Evolutionary conservation across 35 echinoderm and acorn worm genomes (phyloP), one percentile per base, ranked within the genome.

Genomic region (Diadema setosum): DNA sequence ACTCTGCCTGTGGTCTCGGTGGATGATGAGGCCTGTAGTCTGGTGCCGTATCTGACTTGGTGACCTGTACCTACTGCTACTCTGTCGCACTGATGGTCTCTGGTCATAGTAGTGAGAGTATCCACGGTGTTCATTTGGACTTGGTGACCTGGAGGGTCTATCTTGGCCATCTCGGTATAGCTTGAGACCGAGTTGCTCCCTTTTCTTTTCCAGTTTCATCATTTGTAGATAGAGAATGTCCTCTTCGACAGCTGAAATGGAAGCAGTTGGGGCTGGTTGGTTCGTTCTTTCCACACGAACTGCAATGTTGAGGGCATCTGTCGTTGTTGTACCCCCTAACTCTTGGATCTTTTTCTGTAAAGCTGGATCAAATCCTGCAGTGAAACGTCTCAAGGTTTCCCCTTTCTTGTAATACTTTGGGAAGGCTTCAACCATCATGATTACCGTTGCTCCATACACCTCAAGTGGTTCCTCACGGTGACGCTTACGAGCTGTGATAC

Each of bases 341-440:
- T 52, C 83, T 7, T 86, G 46, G 17, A 60, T 30, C 49, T 86
- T 86, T 43, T 21, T 36, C 37, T 60, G 37, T 3, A 86, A 21
- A 34, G 27, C 58, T 42, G 46, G 24, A 61, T 86, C 83, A 34
- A 86, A 27, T 2, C 83, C 83, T 42, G 58, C 83, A 31, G 69
- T 65, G 83, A 86, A 86, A 61, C 58, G 83, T 18, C 83, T 15
- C 41, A 86, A 67, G 11, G 41, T 86, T 46, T 86, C 83, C 11
- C 83, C 83, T 27, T 65, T 39, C 8, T 65, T 21, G 35, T 65
- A 34, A 61, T 86, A 69, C 25, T 45, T 86, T 6, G 83, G 83
- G 36, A 70, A 70, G 27, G 65, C 3, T 70, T 70, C 65, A 70
- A 70, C 65, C 65, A 70, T 70, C 24, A 33, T 33, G 36, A 33